Evolutionary conservation across 2,113 vertebrate species (phyloP).

Genomic region (Telmatochromis bifrenatus): DNA sequence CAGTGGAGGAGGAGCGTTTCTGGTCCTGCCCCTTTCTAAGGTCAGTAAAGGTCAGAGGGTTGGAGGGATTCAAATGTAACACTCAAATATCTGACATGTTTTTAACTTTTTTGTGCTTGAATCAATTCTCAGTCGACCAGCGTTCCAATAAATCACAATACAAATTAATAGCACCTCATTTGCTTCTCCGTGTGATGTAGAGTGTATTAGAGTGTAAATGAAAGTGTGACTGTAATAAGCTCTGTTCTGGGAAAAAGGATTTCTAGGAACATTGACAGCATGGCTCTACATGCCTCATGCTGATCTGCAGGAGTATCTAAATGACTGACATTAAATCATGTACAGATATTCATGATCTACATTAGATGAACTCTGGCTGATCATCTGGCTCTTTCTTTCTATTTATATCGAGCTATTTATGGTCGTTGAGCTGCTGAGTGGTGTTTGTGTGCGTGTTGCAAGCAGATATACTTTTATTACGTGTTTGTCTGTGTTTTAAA

Average conservation of each 20-base stretch:
- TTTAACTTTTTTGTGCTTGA: background rate
- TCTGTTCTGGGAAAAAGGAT: background rate
- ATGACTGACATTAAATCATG: background rate
- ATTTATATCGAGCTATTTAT: background rate
- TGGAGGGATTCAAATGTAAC: background rate
- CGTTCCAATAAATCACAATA: background rate
- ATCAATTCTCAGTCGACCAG: background rate
- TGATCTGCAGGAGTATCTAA: background rate
- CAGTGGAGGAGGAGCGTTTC: slow-evolving; percentile 89
- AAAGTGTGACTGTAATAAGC: background rate
- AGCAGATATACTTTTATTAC: background rate
- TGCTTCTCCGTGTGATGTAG: background rate
- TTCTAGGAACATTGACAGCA: background rate
- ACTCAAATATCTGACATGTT: background rate
- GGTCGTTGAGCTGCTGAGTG: background rate
- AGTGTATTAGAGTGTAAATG: background rate
- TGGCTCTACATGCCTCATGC: background rate
- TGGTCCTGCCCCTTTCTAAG: slow-evolving; percentile 88
- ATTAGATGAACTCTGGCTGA: background rate
- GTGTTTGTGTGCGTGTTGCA: background rate
- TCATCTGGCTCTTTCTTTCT: background rate
- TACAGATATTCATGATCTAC: background rate
- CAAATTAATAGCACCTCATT: background rate
- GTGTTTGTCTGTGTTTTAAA: background rate
- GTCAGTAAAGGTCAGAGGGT: slow-evolving; percentile 60